Percentiles rank a stretch among this genome's conserved stretches.
These are phyloP conservation scores for Peromyscus leucopus DNA, from an alignment of 2,113 vertebrate genomes.

Conservation along the genomic window DNA sequence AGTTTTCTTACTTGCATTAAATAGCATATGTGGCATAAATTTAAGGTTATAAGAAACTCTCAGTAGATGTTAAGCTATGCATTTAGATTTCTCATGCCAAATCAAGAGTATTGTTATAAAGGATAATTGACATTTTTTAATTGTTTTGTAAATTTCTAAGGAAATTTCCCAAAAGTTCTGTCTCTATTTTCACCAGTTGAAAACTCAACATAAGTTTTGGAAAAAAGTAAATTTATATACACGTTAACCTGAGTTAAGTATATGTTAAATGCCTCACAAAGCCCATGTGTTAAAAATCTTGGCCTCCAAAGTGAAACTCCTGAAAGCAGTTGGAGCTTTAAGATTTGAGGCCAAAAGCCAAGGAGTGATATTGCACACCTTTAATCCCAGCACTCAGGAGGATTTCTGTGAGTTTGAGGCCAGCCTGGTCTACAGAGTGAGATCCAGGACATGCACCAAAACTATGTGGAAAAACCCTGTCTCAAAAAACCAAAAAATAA, in stretches of 20 bases:
- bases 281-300: background rate
- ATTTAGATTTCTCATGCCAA: background rate
- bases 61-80: background rate
- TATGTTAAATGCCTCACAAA: too few relatives aligned
- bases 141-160: constrained; percentile 36
- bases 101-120: constrained; percentile 20
- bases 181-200: constrained; percentile 1
- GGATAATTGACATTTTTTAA: background rate
- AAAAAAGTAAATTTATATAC: background rate
- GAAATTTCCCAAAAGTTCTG: background rate
- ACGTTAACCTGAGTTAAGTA: background rate
- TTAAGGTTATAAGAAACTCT: background rate
- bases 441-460: too few relatives aligned
- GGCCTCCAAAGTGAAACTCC: background rate
- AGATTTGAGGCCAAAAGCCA: too few relatives aligned
- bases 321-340: background rate
- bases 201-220: background rate
- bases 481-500: too few relatives aligned
- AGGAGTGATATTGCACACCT: too few relatives aligned
- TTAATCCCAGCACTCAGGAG: too few relatives aligned
- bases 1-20: background rate
- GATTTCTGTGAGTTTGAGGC: too few relatives aligned
- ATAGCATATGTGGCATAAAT: background rate
- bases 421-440: too few relatives aligned
- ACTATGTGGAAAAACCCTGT: too few relatives aligned